These are phyloP conservation scores for Lepus timidus DNA, from an alignment of 2,113 vertebrate species.

Conservation along the genomic window DNA sequence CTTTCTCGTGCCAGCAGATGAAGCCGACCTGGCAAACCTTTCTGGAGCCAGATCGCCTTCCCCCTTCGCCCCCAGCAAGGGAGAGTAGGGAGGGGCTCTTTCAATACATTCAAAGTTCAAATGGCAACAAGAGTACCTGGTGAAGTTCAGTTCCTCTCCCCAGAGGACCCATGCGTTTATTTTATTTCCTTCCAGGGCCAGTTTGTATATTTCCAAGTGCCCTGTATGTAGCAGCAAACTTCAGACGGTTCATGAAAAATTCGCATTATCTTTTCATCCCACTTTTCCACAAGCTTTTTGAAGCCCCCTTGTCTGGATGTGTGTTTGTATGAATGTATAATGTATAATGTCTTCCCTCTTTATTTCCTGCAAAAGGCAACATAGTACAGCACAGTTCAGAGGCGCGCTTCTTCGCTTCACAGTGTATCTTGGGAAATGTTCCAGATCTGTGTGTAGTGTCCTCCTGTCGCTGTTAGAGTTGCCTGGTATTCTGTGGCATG, in stretches of 20 bases:
- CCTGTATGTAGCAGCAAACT: no score
- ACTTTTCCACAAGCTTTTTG: no score
- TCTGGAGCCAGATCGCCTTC: neutral
- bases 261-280: no score
- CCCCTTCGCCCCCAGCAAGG: neutral
- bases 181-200: constrained; percentile 1
- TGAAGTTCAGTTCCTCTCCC: neutral
- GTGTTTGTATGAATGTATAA: neutral
- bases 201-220: neutral
- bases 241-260: no score
- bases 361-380: neutral
- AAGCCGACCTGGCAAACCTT: neutral
- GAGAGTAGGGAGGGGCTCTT: neutral
- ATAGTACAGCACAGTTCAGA: neutral
- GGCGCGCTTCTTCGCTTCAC: neutral
- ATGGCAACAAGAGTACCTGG: neutral
- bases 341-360: neutral
- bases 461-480: neutral
- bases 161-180: neutral
- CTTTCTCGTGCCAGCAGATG: neutral
- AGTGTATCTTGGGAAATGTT: neutral
- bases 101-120: neutral
- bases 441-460: neutral
- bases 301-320: neutral
- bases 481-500: neutral